Conservation (phyloP, 1,140 invertebrate species). For the Ectropis grisescens region DNA sequence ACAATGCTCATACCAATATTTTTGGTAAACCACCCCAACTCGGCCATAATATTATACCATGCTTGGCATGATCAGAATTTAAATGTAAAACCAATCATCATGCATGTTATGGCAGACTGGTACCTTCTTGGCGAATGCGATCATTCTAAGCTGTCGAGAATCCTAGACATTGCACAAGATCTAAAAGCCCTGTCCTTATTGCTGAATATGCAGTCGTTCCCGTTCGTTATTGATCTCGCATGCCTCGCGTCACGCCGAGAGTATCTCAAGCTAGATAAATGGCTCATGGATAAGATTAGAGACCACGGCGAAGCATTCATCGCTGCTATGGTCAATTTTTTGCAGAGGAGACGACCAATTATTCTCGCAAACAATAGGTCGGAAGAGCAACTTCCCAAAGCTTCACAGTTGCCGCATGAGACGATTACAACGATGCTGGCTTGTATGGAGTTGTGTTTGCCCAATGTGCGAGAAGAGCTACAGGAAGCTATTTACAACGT, state of each 20-base stretch:
- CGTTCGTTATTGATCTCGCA: slow-evolving; percentile 97
- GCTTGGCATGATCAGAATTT: slow-evolving; percentile 89
- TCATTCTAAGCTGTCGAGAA: slow-evolving; percentile 92
- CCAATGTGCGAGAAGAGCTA: slow-evolving; percentile 85
- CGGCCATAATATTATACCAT: slow-evolving; percentile 92
- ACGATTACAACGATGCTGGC: slow-evolving; percentile 89
- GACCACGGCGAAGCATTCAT: slow-evolving; percentile 95
- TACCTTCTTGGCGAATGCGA: slow-evolving; percentile 93
- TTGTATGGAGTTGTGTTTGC: slow-evolving; percentile 82
- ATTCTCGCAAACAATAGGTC: slow-evolving; percentile 80
- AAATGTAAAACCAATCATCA: slow-evolving; percentile 87
- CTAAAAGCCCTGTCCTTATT: slow-evolving; percentile 93
- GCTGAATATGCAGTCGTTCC: slow-evolving; percentile 93
- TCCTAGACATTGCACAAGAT: slow-evolving; percentile 97
- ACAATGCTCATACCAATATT: slow-evolving; percentile 91
- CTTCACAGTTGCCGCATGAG: slow-evolving; percentile 89
- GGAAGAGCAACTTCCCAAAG: slow-evolving; percentile 85
- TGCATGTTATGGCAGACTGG: slow-evolving; percentile 98
- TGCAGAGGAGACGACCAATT: slow-evolving; percentile 89
- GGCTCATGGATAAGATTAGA: slow-evolving; percentile 96
- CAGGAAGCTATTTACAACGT: slow-evolving; percentile 89
- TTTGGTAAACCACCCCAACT: slow-evolving; percentile 94
- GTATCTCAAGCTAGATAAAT: slow-evolving; percentile 98
- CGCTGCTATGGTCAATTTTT: slow-evolving; percentile 86
- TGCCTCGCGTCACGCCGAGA: slow-evolving; percentile 96